Conservation (phyloP, 2,113 vertebrate genomes). For the Upupa epops region DNA sequence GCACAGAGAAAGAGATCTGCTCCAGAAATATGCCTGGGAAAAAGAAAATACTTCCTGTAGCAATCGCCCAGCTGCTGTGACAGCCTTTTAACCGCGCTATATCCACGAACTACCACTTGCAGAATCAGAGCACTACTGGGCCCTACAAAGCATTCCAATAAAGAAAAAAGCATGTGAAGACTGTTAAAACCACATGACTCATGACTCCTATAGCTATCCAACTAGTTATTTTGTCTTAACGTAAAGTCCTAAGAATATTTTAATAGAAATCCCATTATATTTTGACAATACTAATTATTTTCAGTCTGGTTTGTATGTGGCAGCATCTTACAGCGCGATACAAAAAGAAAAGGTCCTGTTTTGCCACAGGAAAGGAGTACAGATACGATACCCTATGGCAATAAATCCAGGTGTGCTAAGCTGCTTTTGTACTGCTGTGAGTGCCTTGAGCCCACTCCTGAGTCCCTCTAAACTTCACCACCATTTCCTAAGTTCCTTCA, state of each 20-base stretch:
- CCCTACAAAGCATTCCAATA: background rate
- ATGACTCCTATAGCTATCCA: background rate
- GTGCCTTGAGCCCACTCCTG: background rate
- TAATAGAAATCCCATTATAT: background rate
- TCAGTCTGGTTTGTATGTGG: background rate
- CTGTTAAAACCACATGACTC: background rate
- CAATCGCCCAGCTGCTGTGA: background rate
- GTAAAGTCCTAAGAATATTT: background rate
- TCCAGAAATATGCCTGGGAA: slow-evolving; percentile 85
- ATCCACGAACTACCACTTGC: fast-evolving
- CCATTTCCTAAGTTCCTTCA: background rate
- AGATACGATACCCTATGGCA: background rate
- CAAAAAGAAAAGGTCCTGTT: background rate
- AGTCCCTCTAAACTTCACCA: background rate
- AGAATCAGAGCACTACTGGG: background rate
- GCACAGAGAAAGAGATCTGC: slow-evolving; percentile 95
- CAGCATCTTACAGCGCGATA: background rate
- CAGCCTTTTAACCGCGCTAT: background rate
- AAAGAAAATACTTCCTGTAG: background rate
- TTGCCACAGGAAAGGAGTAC: background rate
- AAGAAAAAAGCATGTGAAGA: background rate
- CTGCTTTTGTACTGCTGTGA: background rate
- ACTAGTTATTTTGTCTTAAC: background rate
- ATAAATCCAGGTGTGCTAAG: background rate
- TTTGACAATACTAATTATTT: background rate